phyloP scores from a whole-genome alignment of 2,888 invertebrate genomes.

The Quadroppia sp. region DNA sequence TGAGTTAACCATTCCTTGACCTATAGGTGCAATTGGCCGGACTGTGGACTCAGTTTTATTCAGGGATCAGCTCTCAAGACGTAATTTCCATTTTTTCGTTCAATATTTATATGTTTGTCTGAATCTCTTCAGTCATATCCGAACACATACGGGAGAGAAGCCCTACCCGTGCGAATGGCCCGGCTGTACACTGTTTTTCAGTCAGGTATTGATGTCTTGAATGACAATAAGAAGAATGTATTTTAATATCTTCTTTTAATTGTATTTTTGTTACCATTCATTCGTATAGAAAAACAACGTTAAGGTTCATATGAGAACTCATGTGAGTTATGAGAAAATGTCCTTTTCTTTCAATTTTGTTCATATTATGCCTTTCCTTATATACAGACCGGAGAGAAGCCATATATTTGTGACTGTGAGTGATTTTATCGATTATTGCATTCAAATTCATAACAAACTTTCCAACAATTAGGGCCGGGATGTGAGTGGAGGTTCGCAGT shows the following conservation, averaged over 20 bases:
- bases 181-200: constrained; percentile 54
- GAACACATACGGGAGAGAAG: constrained; percentile 50
- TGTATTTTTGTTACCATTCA: no score
- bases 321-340: neutral
- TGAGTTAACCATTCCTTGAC: neutral
- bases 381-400: constrained; percentile 12
- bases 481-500: constrained; percentile 38
- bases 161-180: constrained; percentile 47
- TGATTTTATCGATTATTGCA: neutral
- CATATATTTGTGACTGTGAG: constrained; percentile 7
- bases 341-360: no score
- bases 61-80: constrained; percentile 37
- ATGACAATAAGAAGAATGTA: neutral
- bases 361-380: no score
- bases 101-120: neutral
- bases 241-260: no score
- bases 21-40: constrained; percentile 39
- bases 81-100: constrained; percentile 1
- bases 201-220: constrained; percentile 49
- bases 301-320: constrained; percentile 25
- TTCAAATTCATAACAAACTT: neutral
- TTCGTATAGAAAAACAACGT: constrained; percentile 52
- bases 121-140: constrained; percentile 51
- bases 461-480: constrained; percentile 21
- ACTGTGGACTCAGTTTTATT: constrained; percentile 39